A percentile compares a stretch with the other conserved stretches of the same genome.
Conservation (phyloP, 2,888 invertebrate genomes). For the Mythimna loreyi region DNA sequence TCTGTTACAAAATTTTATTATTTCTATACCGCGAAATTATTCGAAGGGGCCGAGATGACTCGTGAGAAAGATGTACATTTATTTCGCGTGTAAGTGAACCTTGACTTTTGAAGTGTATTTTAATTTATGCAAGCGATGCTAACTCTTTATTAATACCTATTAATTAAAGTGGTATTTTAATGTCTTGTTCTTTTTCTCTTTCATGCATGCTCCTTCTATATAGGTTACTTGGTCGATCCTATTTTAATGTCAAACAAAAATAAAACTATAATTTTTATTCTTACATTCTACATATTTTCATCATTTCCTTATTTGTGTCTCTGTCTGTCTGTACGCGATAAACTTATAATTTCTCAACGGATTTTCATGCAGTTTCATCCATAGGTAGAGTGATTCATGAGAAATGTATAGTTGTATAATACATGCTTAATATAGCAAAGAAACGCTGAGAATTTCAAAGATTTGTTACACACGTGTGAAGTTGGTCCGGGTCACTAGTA, state of each 20-base stretch:
- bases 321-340: too few relatives aligned
- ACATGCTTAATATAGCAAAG: too few relatives aligned
- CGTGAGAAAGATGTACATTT: constrained; percentile 57
- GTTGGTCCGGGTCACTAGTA: too few relatives aligned
- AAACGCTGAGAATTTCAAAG: too few relatives aligned
- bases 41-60: constrained; percentile 26
- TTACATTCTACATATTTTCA: too few relatives aligned
- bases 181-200: background rate
- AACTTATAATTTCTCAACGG: too few relatives aligned
- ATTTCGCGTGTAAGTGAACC: constrained; percentile 50
- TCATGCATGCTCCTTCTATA: background rate
- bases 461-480: too few relatives aligned
- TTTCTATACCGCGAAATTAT: constrained; percentile 51
- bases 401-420: too few relatives aligned
- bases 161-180: constrained; percentile 42
- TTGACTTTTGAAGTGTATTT: constrained; percentile 61
- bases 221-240: background rate
- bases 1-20: constrained; percentile 63
- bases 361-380: too few relatives aligned
- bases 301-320: too few relatives aligned
- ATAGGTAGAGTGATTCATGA: too few relatives aligned
- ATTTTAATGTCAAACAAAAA: background rate
- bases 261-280: too few relatives aligned
- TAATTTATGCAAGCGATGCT: constrained; percentile 46
- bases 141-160: constrained; percentile 32